Evolutionary conservation across 2,888 invertebrate genomes (phyloP).

Genomic region (Nebria salina): DNA sequence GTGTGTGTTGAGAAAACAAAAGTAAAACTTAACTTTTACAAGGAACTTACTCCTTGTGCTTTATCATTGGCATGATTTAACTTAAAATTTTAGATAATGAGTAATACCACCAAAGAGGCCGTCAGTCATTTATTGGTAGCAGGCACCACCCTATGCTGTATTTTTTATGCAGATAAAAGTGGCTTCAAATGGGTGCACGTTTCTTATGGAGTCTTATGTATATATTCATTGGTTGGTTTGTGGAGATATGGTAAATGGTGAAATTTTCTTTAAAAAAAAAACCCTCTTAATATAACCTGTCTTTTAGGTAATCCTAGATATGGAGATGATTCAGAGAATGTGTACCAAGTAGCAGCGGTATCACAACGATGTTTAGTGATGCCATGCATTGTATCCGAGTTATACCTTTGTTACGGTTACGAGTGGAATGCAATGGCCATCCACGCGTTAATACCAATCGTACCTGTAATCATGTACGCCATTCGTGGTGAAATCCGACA

Average conservation of each 20-base stretch:
- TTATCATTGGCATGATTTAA: slow-evolving; percentile 6
- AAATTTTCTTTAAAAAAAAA: slow-evolving; percentile 1
- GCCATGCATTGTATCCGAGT: slow-evolving; percentile 53
- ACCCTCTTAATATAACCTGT: slow-evolving; percentile 11
- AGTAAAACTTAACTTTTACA: slow-evolving; percentile 19
- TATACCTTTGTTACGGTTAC: slow-evolving; percentile 53
- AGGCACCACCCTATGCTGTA: slow-evolving; percentile 38
- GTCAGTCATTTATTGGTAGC: slow-evolving; percentile 36
- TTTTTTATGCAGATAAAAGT: slow-evolving; percentile 21
- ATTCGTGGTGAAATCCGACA: slow-evolving; percentile 48
- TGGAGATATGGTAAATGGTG: slow-evolving; percentile 57
- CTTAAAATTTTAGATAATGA: slow-evolving; percentile 33
- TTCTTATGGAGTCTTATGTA: slow-evolving; percentile 55
- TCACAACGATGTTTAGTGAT: slow-evolving; percentile 53
- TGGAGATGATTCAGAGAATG: slow-evolving; percentile 53
- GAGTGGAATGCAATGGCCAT: slow-evolving; percentile 48
- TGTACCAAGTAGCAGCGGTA: slow-evolving; percentile 54
- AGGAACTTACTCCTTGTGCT: neutral
- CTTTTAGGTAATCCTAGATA: slow-evolving; percentile 58
- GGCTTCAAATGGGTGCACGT: slow-evolving; percentile 50
- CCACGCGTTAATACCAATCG: slow-evolving; percentile 45
- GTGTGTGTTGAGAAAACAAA: slow-evolving; percentile 17
- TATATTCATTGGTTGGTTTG: slow-evolving; percentile 57
- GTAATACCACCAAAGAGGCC: slow-evolving; percentile 20
- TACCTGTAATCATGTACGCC: slow-evolving; percentile 53